phyloP scores from a whole-genome alignment of 2,888 invertebrate genomes.

The Lepidonotus clava region DNA sequence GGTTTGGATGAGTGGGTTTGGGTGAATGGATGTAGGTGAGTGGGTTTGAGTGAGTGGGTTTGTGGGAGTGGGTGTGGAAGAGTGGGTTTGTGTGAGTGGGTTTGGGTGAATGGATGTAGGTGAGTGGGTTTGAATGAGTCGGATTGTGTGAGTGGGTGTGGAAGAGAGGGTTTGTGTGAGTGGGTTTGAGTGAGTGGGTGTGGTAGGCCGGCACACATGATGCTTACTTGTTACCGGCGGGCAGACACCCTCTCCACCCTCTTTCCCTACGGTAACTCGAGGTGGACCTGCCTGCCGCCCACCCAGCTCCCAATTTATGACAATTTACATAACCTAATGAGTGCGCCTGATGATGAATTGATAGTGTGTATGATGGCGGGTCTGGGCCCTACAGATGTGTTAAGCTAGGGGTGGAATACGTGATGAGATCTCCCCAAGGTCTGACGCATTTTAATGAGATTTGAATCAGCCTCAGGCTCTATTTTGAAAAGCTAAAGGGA shows the following conservation, averaged over 20 bases:
- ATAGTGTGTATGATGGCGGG: slow-evolving; percentile 23
- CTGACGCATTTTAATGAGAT: slow-evolving; percentile 3
- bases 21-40: background rate
- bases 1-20: background rate
- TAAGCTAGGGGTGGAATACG: background rate
- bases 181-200: background rate
- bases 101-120: background rate
- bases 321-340: slow-evolving; percentile 48
- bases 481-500: no score
- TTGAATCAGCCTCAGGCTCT: background rate
- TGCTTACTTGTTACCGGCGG: background rate
- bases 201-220: background rate
- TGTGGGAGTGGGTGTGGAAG: background rate
- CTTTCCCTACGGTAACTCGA: background rate
- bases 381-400: background rate
- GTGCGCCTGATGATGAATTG: slow-evolving; percentile 30
- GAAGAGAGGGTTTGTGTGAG: background rate
- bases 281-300: background rate
- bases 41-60: background rate
- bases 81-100: background rate
- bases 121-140: background rate
- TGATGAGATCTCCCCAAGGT: background rate
- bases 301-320: background rate
- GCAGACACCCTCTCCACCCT: background rate
- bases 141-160: background rate